These are phyloP conservation scores for Cettia cetti DNA, from an alignment of 2,113 vertebrate species.

Conservation along the genomic window DNA sequence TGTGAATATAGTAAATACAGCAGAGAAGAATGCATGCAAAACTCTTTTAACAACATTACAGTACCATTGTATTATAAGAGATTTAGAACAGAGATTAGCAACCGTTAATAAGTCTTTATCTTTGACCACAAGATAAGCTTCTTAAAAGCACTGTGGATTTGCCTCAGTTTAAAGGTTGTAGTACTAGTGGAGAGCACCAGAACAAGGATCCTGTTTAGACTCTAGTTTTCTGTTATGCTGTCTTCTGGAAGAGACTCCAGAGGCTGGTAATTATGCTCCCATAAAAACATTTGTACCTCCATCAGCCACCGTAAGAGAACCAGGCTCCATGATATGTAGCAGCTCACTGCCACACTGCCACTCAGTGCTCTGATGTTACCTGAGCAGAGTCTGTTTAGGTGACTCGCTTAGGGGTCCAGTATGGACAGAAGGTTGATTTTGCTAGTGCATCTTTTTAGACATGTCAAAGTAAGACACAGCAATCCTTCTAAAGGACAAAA, in stretches of 20 bases:
- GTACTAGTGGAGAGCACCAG: not conserved
- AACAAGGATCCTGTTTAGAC: not conserved
- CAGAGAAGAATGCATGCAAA: not conserved
- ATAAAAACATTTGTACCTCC: not conserved
- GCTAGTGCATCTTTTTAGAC: not conserved
- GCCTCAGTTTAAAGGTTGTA: not conserved
- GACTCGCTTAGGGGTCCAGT: fast-evolving
- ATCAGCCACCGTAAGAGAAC: not conserved
- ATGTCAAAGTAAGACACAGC: not conserved
- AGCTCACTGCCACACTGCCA: not conserved
- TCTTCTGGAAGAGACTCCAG: not conserved
- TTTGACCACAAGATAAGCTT: not conserved
- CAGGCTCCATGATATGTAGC: not conserved
- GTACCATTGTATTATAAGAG: not conserved
- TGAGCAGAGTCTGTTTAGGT: not conserved
- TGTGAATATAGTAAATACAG: not conserved
- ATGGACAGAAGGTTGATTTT: not conserved
- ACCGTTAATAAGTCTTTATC: conserved; percentile 31
- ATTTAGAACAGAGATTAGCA: conserved; percentile 32
- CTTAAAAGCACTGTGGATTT: not conserved
- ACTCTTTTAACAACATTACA: not conserved
- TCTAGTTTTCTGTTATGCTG: not conserved
- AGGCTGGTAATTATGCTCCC: not conserved
- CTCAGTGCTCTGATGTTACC: no score
- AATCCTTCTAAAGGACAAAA: not conserved